phyloP scores from a whole-genome alignment of 2,888 invertebrate genomes.

The Dryocosmus kuriphilus region DNA sequence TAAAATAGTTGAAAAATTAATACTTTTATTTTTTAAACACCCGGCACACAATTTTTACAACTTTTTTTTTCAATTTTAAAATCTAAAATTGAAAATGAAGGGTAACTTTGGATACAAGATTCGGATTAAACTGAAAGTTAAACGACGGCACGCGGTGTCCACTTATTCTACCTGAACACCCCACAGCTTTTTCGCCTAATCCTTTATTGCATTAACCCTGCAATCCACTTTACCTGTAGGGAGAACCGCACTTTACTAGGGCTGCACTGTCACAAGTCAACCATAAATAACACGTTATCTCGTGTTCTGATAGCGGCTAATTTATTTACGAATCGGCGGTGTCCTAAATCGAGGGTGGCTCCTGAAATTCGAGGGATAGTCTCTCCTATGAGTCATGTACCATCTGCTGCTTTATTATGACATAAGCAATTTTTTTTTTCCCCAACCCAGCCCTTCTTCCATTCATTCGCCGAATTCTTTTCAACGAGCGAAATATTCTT shows the following conservation, averaged over 20 bases:
- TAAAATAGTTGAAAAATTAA: too few relatives aligned
- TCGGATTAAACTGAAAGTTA: conserved; percentile 2
- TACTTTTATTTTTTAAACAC: too few relatives aligned
- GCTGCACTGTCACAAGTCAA: conserved; percentile 67
- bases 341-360: conserved; percentile 36
- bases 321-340: conserved; percentile 73
- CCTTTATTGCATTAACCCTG: conserved; percentile 60
- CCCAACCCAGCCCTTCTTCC: conserved; percentile 7
- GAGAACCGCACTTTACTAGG: conserved; percentile 52
- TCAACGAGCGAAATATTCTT: neutral
- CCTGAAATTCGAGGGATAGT: conserved; percentile 45
- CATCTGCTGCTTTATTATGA: conserved; percentile 75
- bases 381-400: conserved; percentile 74
- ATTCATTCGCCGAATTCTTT: conserved; percentile 8
- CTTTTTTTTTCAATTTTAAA: neutral
- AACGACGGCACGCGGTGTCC: conserved; percentile 56
- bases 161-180: conserved; percentile 70
- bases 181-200: conserved; percentile 47
- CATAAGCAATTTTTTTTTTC: conserved; percentile 59
- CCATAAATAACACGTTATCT: conserved; percentile 69
- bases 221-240: conserved; percentile 60
- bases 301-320: conserved; percentile 71
- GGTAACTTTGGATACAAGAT: neutral
- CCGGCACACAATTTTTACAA: too few relatives aligned
- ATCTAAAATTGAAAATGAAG: neutral